phyloP scores from a whole-genome alignment of 2,888 invertebrate genomes.

The Drosophila sordidula region DNA sequence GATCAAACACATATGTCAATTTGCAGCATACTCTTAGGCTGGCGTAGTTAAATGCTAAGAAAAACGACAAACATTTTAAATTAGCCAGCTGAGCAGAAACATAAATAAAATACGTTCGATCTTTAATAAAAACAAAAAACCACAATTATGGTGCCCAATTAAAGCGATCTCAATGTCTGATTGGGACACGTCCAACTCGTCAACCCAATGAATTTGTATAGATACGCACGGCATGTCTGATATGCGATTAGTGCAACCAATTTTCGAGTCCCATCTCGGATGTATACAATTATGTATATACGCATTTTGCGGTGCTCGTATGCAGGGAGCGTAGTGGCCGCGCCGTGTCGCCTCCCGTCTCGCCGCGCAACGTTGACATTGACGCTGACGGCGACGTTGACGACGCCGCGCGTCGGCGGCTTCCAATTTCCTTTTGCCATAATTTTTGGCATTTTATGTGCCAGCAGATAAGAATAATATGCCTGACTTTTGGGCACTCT shows the following conservation, averaged over 20 bases:
- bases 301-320: constrained; percentile 8
- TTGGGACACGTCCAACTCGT: not conserved
- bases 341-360: not conserved
- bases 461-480: constrained; percentile 63
- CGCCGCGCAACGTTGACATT: constrained; percentile 24
- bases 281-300: constrained; percentile 7
- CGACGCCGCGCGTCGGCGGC: constrained; percentile 20
- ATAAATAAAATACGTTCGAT: not conserved
- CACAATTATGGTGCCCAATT: not conserved
- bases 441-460: constrained; percentile 75
- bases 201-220: constrained; percentile 3
- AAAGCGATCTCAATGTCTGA: not conserved
- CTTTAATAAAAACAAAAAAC: not conserved
- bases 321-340: constrained; percentile 5
- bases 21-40: constrained; percentile 2
- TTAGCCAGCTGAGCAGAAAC: not conserved
- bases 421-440: constrained; percentile 73
- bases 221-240: constrained; percentile 3
- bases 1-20: not conserved
- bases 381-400: constrained; percentile 20
- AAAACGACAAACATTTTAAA: too few relatives aligned
- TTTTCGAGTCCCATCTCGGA: constrained; percentile 4
- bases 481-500: constrained; percentile 34
- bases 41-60: too few relatives aligned
- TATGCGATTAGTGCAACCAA: constrained; percentile 16